Percentiles rank a stretch among this genome's conserved stretches.
phyloP scores from a whole-genome alignment of 1,140 invertebrate species.

The Antheraea pernyi region DNA sequence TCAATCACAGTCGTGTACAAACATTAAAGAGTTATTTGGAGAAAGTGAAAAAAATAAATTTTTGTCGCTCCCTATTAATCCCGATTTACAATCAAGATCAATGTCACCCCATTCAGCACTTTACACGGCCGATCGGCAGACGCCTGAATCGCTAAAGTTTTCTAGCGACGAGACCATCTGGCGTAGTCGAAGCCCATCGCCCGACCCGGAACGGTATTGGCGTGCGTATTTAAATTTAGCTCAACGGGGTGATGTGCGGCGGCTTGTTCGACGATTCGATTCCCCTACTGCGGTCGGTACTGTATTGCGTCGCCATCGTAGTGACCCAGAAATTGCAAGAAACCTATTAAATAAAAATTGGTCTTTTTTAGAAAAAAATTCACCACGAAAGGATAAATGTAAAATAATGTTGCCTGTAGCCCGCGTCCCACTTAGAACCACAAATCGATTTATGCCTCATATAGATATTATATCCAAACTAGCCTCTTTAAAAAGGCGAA shows the following conservation, averaged over 20 bases:
- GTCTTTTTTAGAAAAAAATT: conserved; percentile 60
- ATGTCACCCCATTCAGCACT: conserved; percentile 65
- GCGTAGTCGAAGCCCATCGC: conserved; percentile 83
- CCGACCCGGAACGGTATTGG: conserved; percentile 84
- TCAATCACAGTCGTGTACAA: conserved; percentile 85
- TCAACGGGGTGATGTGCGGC: conserved; percentile 87
- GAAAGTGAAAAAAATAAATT: conserved; percentile 81
- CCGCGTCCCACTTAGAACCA: conserved; percentile 81
- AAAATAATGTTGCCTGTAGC: conserved; percentile 82
- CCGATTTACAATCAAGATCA: conserved; percentile 62
- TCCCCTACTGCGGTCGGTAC: conserved; percentile 66
- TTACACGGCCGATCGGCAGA: conserved; percentile 57
- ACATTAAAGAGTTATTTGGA: conserved; percentile 89
- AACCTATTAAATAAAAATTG: conserved; percentile 78
- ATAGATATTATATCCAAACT: conserved; percentile 93
- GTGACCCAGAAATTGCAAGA: conserved; percentile 87
- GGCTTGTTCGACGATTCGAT: conserved; percentile 87
- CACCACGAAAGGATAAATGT: conserved; percentile 69
- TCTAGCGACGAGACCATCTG: conserved; percentile 84
- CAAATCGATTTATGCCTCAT: conserved; percentile 90
- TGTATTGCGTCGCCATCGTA: conserved; percentile 82
- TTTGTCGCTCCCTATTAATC: conserved; percentile 61
- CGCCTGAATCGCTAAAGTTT: conserved; percentile 72
- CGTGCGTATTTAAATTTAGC: conserved; percentile 85
- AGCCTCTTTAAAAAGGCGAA: conserved; percentile 82